phyloP scores from a whole-genome alignment of 1,140 invertebrate genomes.

The Eriocheir sinensis region DNA sequence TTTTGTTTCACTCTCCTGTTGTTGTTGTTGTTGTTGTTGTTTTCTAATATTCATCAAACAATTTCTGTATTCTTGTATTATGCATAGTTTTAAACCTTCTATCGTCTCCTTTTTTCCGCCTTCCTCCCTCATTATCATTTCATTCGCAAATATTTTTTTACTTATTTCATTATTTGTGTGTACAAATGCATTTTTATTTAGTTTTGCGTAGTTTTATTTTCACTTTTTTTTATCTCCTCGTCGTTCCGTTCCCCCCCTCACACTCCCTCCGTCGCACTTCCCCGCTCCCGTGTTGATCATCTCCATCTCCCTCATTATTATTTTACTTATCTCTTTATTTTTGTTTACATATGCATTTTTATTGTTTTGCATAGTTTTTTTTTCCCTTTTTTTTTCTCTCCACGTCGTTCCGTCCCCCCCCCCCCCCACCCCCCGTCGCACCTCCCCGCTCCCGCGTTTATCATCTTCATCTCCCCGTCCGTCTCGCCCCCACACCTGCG shows the following conservation, averaged over 20 bases:
- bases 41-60: too few species aligned
- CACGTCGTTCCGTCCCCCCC: background rate
- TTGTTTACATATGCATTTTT: background rate
- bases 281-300: conserved; percentile 10
- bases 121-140: too few species aligned
- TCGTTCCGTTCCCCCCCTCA: background rate
- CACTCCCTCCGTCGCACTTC: conserved; percentile 16
- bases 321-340: too few species aligned
- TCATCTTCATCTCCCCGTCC: background rate
- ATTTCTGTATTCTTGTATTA: too few species aligned
- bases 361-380: background rate
- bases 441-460: background rate
- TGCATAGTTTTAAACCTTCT: too few species aligned
- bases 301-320: too few species aligned
- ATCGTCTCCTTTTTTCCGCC: too few species aligned
- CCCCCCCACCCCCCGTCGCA: conserved; percentile 11
- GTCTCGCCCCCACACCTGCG: background rate
- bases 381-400: conserved; percentile 11
- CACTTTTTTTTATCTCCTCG: background rate
- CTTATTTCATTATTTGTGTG: too few species aligned
- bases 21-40: too few species aligned
- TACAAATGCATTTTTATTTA: background rate
- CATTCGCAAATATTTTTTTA: too few species aligned
- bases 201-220: background rate
- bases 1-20: too few species aligned